Evolutionary conservation across 1,140 invertebrate genomes (phyloP).

Genomic region (Drosophila albomicans): DNA sequence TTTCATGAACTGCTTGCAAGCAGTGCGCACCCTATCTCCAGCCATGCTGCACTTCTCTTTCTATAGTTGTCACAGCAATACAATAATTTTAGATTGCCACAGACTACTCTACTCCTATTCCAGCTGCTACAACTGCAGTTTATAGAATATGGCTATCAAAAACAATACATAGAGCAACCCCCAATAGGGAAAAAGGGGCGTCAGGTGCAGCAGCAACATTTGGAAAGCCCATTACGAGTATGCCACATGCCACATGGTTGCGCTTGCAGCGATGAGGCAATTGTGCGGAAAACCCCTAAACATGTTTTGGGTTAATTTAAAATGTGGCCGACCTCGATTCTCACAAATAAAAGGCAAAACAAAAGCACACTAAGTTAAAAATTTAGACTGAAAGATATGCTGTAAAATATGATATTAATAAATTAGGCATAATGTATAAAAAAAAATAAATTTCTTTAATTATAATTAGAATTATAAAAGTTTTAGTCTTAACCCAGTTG

Average conservation of each 20-base stretch:
- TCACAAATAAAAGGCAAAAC: conserved; percentile 68
- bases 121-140: conserved; percentile 4
- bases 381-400: background rate
- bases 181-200: conserved; percentile 33
- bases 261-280: conserved; percentile 68
- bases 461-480: too few relatives aligned
- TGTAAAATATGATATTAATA: background rate
- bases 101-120: conserved; percentile 5
- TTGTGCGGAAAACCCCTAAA: conserved; percentile 84
- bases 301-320: conserved; percentile 84
- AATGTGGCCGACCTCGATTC: conserved; percentile 74
- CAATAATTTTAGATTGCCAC: conserved; percentile 3
- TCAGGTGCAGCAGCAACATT: conserved; percentile 68
- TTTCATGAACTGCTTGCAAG: background rate
- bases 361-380: background rate
- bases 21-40: background rate
- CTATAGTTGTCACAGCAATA: background rate
- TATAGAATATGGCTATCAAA: conserved; percentile 5
- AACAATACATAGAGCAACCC: conserved; percentile 10
- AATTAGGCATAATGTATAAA: background rate
- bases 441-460: background rate
- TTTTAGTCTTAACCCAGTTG: too few relatives aligned
- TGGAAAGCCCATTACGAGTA: conserved; percentile 49
- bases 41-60: background rate
- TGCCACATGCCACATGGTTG: conserved; percentile 50